phyloP scores from a whole-genome alignment of 2,113 vertebrate genomes.

The Leptobrachium ailaonicum region DNA sequence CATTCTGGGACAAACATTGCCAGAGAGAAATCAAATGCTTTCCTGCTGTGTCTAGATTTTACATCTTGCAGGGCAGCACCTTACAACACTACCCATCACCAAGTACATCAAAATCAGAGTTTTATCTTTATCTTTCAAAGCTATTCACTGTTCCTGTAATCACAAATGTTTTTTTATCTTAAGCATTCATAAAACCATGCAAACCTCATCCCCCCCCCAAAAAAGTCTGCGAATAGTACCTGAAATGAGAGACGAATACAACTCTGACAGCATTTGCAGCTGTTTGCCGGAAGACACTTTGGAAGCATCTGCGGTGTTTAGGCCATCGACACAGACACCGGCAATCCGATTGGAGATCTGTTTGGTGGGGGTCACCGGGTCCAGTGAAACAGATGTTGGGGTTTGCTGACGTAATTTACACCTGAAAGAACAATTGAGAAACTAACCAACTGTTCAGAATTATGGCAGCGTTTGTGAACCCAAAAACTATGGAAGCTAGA shows the following conservation, averaged over 20 bases:
- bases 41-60: too few species aligned
- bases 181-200: too few species aligned
- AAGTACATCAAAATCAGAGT: too few species aligned
- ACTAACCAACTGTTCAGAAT: neutral
- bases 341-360: constrained; percentile 60
- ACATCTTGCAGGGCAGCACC: too few species aligned
- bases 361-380: constrained; percentile 71
- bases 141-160: too few species aligned
- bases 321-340: constrained; percentile 71
- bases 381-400: constrained; percentile 64
- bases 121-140: too few species aligned
- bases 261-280: constrained; percentile 80
- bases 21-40: too few species aligned
- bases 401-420: constrained; percentile 81
- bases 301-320: constrained; percentile 69
- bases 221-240: constrained; percentile 62
- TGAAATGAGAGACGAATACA: constrained; percentile 89
- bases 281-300: constrained; percentile 80
- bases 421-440: constrained; percentile 58
- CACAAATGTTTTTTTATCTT: too few species aligned
- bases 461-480: too few species aligned
- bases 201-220: too few species aligned
- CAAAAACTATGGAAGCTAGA: neutral
- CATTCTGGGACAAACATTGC: too few species aligned
- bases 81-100: too few species aligned